These are phyloP conservation scores for Seriola aureovittata DNA, from an alignment of 2,113 vertebrate species.

Conservation along the genomic window DNA sequence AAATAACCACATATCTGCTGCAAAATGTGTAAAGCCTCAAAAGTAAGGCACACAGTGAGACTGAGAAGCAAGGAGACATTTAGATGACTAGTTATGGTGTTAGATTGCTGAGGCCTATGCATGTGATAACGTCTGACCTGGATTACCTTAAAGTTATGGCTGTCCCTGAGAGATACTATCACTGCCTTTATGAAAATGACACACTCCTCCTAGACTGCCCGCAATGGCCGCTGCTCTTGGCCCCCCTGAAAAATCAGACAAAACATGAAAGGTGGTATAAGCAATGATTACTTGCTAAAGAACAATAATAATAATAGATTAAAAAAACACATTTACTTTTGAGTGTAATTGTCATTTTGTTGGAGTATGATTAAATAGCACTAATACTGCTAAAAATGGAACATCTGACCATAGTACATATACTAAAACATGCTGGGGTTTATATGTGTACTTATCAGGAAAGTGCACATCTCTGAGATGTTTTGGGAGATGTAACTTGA, in stretches of 20 bases:
- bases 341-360: neutral
- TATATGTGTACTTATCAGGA: neutral
- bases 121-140: constrained; percentile 68
- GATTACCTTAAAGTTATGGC: constrained; percentile 70
- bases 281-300: neutral
- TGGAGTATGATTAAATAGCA: neutral
- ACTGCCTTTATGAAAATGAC: constrained; percentile 81
- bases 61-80: constrained; percentile 16
- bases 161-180: constrained; percentile 77
- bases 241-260: constrained; percentile 46
- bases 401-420: neutral
- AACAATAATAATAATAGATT: neutral
- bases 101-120: constrained; percentile 14
- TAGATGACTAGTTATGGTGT: constrained; percentile 2
- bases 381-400: neutral
- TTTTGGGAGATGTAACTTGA: constrained; percentile 1
- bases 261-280: neutral
- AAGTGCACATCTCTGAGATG: neutral
- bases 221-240: constrained; percentile 1
- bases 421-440: neutral
- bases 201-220: constrained; percentile 81
- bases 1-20: neutral
- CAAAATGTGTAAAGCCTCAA: constrained; percentile 46
- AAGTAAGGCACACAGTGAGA: constrained; percentile 27
- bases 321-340: neutral